A percentile compares a stretch with the other conserved stretches of the same genome.
Evolutionary conservation across 1,140 invertebrate genomes (phyloP).

Genomic region (Halyomorpha halys): DNA sequence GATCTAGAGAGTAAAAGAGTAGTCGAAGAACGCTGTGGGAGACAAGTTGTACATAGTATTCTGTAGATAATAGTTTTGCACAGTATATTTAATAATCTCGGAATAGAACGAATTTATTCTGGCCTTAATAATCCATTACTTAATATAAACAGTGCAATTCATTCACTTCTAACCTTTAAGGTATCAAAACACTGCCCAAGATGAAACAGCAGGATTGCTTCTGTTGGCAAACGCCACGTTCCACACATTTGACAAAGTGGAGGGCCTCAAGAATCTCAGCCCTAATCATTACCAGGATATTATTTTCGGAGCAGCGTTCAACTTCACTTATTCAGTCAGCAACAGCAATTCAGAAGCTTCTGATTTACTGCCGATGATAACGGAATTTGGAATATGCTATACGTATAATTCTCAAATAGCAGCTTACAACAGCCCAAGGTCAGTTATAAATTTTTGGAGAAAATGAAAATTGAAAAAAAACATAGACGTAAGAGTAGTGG

Average conservation of each 20-base stretch:
- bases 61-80: no score
- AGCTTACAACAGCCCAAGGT: slow-evolving; percentile 49
- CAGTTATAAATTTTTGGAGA: no score
- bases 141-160: background rate
- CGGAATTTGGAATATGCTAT: slow-evolving; percentile 55
- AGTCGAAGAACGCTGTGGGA: no score
- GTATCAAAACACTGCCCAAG: background rate
- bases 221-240: slow-evolving; percentile 45
- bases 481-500: no score
- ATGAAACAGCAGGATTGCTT: slow-evolving; percentile 4
- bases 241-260: slow-evolving; percentile 43
- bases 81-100: no score
- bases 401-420: slow-evolving; percentile 52
- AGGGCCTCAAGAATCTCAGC: slow-evolving; percentile 39
- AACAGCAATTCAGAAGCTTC: slow-evolving; percentile 28
- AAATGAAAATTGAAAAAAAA: no score
- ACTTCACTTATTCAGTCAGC: slow-evolving; percentile 27
- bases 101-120: background rate
- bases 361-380: slow-evolving; percentile 38
- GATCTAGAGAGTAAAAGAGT: no score
- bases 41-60: no score
- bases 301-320: slow-evolving; percentile 34
- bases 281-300: slow-evolving; percentile 45
- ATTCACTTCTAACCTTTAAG: background rate
- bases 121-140: background rate